Conservation (phyloP, 2,888 invertebrate genomes). For the Spilosoma lubricipeda region DNA sequence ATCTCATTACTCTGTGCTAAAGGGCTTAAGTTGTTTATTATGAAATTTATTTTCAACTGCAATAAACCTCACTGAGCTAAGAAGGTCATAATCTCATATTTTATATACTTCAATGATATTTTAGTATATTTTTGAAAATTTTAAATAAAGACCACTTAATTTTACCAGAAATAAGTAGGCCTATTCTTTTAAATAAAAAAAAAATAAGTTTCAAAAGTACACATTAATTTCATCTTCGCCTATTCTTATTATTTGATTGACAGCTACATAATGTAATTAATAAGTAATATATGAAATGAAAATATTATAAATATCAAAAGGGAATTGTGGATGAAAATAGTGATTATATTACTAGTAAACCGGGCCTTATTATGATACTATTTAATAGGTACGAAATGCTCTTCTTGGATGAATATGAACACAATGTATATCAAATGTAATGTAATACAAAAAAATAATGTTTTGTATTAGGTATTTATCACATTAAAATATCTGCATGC, state of each 20-base stretch:
- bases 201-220: background rate
- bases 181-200: too few relatives aligned
- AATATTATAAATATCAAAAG: background rate
- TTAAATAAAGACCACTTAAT: background rate
- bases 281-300: background rate
- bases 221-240: background rate
- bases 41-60: background rate
- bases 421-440: background rate
- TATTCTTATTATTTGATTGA: background rate
- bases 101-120: background rate
- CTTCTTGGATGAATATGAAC: background rate
- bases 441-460: constrained; percentile 20
- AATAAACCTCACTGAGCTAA: background rate
- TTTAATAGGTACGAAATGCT: background rate
- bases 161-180: background rate
- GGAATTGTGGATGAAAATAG: background rate
- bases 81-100: background rate
- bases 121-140: background rate
- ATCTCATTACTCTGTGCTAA: background rate
- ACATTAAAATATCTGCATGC: constrained; percentile 61
- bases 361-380: background rate
- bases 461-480: constrained; percentile 41
- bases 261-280: background rate
- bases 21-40: background rate
- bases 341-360: background rate